These are phyloP conservation scores for Marronus borbonicus DNA, from an alignment of 2,888 invertebrate genomes.

Conservation along the genomic window DNA sequence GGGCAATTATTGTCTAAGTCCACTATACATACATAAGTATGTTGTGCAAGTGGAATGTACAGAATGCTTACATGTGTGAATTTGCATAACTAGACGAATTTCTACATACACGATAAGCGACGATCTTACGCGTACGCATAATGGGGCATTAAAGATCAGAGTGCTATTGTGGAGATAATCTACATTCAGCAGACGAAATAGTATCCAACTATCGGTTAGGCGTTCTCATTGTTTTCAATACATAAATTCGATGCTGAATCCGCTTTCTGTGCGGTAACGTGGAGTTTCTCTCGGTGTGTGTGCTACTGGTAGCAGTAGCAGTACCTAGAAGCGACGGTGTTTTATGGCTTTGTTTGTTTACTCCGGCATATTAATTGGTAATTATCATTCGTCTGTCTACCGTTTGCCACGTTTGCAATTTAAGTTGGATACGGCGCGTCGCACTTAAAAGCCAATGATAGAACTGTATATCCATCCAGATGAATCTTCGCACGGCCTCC, in stretches of 20 bases:
- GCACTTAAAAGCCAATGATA: slow-evolving; percentile 47
- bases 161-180: slow-evolving; percentile 55
- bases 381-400: slow-evolving; percentile 55
- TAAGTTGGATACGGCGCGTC: slow-evolving; percentile 45
- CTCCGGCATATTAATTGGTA: slow-evolving; percentile 58
- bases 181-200: slow-evolving; percentile 56
- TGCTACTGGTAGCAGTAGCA: neutral
- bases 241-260: slow-evolving; percentile 65
- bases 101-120: too few species aligned
- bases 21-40: too few species aligned
- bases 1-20: too few species aligned
- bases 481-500: neutral
- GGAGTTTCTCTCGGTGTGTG: slow-evolving; percentile 46
- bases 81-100: too few species aligned
- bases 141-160: slow-evolving; percentile 27
- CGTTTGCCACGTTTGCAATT: slow-evolving; percentile 53
- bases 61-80: too few species aligned
- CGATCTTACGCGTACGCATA: slow-evolving; percentile 43
- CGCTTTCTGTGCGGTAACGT: slow-evolving; percentile 58
- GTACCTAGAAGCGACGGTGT: slow-evolving; percentile 48
- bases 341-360: slow-evolving; percentile 58
- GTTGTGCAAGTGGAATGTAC: too few species aligned
- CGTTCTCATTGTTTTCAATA: slow-evolving; percentile 66
- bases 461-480: slow-evolving; percentile 5
- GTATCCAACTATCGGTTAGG: slow-evolving; percentile 61